These are phyloP conservation scores for Hoplodrina blanda DNA, from an alignment of 2,888 invertebrate genomes.

Conservation along the genomic window DNA sequence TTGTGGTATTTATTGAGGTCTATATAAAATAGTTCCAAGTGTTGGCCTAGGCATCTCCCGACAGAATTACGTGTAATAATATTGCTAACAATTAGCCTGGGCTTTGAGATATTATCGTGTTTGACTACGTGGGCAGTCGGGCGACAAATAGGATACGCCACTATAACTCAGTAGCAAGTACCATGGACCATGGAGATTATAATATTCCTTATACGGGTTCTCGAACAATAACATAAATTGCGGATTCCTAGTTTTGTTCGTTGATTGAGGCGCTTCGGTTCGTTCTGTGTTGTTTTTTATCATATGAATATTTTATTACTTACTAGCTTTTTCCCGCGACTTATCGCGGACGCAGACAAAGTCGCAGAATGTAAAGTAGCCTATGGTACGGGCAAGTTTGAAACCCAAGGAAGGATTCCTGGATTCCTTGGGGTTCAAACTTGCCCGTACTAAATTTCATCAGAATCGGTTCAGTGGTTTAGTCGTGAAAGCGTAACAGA, in stretches of 20 bases:
- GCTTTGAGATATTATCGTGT: conserved; percentile 44
- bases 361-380: too few relatives aligned
- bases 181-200: conserved; percentile 28
- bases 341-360: too few relatives aligned
- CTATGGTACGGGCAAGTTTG: too few relatives aligned
- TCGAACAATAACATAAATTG: conserved; percentile 52
- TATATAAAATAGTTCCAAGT: conserved; percentile 7
- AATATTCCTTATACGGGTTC: conserved; percentile 45
- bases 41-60: conserved; percentile 29
- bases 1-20: conserved; percentile 33
- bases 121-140: conserved; percentile 44
- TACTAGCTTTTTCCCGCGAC: too few relatives aligned
- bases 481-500: too few relatives aligned
- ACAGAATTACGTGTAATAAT: conserved; percentile 54
- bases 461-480: too few relatives aligned
- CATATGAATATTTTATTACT: conserved; percentile 16
- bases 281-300: conserved; percentile 22
- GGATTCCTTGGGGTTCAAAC: too few relatives aligned
- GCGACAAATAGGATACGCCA: conserved; percentile 42
- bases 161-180: conserved; percentile 31
- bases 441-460: too few relatives aligned
- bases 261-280: conserved; percentile 32
- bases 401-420: too few relatives aligned
- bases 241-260: conserved; percentile 41
- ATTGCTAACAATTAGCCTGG: conserved; percentile 43